Percentiles rank a stretch among this genome's conserved stretches.
phyloP scores from a whole-genome alignment of 2,888 invertebrate genomes.

The Ectropis crepuscularia region DNA sequence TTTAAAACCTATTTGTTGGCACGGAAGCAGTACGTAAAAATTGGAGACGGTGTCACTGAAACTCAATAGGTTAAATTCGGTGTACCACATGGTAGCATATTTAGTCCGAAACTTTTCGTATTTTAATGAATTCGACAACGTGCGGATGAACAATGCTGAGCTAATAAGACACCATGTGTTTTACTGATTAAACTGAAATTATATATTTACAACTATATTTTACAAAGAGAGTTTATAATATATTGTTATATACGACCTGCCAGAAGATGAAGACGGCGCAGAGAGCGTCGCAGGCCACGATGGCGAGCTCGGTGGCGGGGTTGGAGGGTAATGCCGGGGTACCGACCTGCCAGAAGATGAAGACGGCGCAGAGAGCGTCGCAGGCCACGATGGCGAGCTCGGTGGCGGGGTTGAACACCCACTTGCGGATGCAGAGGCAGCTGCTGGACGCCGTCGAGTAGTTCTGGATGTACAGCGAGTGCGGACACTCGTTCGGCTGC shows the following conservation, averaged over 20 bases:
- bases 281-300: slow-evolving; percentile 87
- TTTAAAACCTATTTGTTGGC: too few species aligned
- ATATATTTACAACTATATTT: too few species aligned
- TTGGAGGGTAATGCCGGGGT: too few species aligned
- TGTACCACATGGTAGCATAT: too few species aligned
- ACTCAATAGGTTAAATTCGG: too few species aligned
- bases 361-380: slow-evolving; percentile 90
- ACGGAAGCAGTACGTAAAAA: too few species aligned
- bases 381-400: slow-evolving; percentile 85
- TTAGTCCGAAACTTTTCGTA: too few species aligned
- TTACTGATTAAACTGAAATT: too few species aligned
- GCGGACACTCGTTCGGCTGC: slow-evolving; percentile 96
- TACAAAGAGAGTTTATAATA: background rate
- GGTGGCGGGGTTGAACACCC: slow-evolving; percentile 92
- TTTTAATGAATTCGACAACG: too few species aligned
- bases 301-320: slow-evolving; percentile 85
- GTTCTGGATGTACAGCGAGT: slow-evolving; percentile 99
- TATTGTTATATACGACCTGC: slow-evolving; percentile 83
- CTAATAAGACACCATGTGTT: too few species aligned
- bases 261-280: slow-evolving; percentile 94
- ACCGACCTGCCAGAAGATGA: slow-evolving; percentile 93
- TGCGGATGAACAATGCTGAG: too few species aligned
- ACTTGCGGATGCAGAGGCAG: slow-evolving; percentile 94
- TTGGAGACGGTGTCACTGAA: too few species aligned
- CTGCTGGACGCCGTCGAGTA: slow-evolving; percentile 99